Percentiles rank a stretch among this genome's conserved stretches.
Conservation (phyloP, 2,888 invertebrate species). For the Agrotis clavis region DNA sequence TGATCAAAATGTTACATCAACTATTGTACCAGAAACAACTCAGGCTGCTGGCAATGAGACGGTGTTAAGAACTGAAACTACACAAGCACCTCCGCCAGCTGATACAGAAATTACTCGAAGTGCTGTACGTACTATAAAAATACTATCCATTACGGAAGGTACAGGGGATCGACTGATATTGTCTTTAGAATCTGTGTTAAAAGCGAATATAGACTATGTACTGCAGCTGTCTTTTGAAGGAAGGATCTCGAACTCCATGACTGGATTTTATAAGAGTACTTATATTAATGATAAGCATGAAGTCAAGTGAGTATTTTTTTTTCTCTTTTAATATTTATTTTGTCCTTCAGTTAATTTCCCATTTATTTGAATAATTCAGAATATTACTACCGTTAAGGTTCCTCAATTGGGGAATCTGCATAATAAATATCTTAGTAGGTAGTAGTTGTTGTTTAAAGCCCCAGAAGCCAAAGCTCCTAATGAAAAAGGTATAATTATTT, state of each 20-base stretch:
- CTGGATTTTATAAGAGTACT: conserved; percentile 93
- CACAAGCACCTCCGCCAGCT: conserved; percentile 50
- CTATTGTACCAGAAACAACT: conserved; percentile 47
- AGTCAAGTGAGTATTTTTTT: conserved; percentile 81
- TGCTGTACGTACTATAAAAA: conserved; percentile 80
- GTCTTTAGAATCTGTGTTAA: conserved; percentile 80
- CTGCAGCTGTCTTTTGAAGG: conserved; percentile 91
- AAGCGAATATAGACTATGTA: conserved; percentile 89
- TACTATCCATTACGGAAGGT: conserved; percentile 76
- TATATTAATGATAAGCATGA: conserved; percentile 88
- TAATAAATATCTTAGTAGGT: conserved; percentile 1
- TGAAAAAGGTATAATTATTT: no score
- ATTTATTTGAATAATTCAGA: background rate
- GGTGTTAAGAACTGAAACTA: conserved; percentile 44
- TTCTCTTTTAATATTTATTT: background rate
- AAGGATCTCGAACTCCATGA: conserved; percentile 90
- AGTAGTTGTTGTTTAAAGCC: background rate
- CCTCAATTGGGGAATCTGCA: background rate
- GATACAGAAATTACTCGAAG: conserved; percentile 84
- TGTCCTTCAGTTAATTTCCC: background rate
- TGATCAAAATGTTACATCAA: conserved; percentile 43
- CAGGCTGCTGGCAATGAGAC: conserved; percentile 44
- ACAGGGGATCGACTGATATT: conserved; percentile 83
- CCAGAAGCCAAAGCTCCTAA: no score
- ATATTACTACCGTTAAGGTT: background rate